These are phyloP conservation scores for Drosophila saltans DNA, from an alignment of 1,140 invertebrate genomes.

Conservation along the genomic window DNA sequence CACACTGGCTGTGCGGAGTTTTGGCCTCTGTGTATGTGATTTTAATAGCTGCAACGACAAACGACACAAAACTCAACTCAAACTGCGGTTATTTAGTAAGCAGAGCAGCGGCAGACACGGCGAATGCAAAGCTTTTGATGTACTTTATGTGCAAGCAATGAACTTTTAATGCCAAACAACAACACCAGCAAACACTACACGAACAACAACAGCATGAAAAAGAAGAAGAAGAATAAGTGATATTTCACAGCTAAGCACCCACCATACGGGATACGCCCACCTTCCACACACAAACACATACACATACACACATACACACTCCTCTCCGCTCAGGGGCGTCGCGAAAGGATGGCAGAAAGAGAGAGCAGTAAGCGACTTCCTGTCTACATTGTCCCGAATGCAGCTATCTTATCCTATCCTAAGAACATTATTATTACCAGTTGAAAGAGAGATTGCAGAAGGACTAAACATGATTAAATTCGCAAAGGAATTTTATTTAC, in stretches of 20 bases:
- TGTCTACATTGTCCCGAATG: no score
- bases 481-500: no score
- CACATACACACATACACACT: neutral
- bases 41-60: constrained; percentile 79
- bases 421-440: no score
- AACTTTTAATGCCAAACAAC: constrained; percentile 74
- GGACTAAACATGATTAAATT: no score
- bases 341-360: constrained; percentile 21
- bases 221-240: constrained; percentile 47
- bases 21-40: constrained; percentile 38
- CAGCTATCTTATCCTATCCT: no score
- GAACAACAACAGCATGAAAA: constrained; percentile 16
- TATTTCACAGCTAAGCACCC: constrained; percentile 78
- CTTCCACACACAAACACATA: constrained; percentile 29
- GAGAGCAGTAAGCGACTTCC: no score
- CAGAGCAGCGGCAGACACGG: constrained; percentile 22
- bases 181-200: constrained; percentile 34
- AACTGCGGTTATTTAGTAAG: constrained; percentile 76
- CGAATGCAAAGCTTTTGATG: constrained; percentile 72
- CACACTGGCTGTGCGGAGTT: constrained; percentile 2
- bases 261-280: constrained; percentile 42
- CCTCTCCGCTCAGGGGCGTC: no score
- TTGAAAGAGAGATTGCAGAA: no score
- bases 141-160: constrained; percentile 80
- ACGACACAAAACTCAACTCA: constrained; percentile 74